Percentiles rank a stretch among this genome's conserved stretches.
Evolutionary conservation across 2,888 invertebrate species (phyloP).

Genomic region (Oasisia sp.): DNA sequence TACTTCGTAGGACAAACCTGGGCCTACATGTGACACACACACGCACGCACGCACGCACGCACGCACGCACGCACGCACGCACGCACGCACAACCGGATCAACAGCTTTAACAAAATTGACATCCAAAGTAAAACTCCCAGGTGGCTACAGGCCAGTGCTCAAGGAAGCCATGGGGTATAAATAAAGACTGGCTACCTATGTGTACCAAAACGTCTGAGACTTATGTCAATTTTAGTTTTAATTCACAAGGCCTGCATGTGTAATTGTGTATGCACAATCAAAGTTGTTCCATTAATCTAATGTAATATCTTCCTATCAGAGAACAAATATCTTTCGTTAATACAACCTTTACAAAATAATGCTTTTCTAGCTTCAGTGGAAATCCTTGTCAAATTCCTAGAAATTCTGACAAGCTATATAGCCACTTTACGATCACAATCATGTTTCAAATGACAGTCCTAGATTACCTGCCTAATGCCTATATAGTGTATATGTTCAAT

Average conservation of each 20-base stretch:
- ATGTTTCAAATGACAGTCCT: neutral
- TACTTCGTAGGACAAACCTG: neutral
- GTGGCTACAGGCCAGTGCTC: no score
- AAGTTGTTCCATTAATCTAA: no score
- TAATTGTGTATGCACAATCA: no score
- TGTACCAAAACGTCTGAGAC: no score
- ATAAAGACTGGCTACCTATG: no score
- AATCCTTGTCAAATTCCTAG: neutral
- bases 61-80: neutral
- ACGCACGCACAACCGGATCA: neutral
- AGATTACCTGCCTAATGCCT: neutral
- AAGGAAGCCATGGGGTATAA: no score
- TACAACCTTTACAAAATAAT: neutral
- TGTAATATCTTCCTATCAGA: no score
- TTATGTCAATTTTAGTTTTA: no score
- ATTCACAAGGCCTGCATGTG: no score
- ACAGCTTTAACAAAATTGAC: neutral
- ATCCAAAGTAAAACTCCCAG: neutral
- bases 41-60: neutral
- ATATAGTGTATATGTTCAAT: neutral
- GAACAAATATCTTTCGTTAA: neutral
- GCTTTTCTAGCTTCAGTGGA: neutral
- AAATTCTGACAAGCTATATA: neutral
- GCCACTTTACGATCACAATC: neutral
- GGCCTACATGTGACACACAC: neutral